Base-by-base conservation (phyloP, 1,140 invertebrate genomes). In the Drosophila kurseongensis region DNA sequence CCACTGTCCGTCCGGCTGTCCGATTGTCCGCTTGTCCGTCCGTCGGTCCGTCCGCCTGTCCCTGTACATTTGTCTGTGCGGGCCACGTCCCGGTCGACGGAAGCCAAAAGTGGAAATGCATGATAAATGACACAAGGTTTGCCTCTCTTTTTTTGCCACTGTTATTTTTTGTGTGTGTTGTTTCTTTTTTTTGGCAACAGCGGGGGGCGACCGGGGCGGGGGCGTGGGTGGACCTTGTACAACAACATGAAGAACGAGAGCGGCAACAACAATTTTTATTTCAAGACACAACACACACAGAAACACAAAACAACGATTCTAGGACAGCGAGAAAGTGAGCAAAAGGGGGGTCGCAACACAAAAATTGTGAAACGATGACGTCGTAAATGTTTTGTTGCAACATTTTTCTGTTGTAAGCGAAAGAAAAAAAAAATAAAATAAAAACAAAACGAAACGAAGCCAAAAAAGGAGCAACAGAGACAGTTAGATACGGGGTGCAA, bases 71-170 rank as follows among this genome's bases (percentile, higher is more conserved):
- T 61, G 78, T 82, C 57, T 88, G 82, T 79, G 79, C 66, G 75
- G 79, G 83, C 68, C 76, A 74, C 66, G 67, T 83, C 80, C 79
- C 65, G 80, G 84, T 73, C 80, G 84, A 80, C 84, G 84, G 84
- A 89, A 89, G 84, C 84, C 84, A 89, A 89, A 89, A 89, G 84
- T 89, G 84, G 84, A 89, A 89, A 89, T 89, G 84, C 84, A 89
- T 89, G 84, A 89, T 89, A 89, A 89, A 89, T 89, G 84, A 89
- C 84, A 89, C 73, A 79, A 84, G 68, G 69, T 78, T 89, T 84
- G 78, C 72, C 50, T 75, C 61, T 59, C 82, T 74, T 73, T 67
- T 65, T 45, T 47, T 10, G 5, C 32, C 50, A 36, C 44, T 59
- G 36, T 40, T 38, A n/a, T 41, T 16, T 62, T 61, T 23, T 51